These are phyloP conservation scores for Noctua fimbriata DNA, from an alignment of 2,888 invertebrate genomes.

Conservation along the genomic window DNA sequence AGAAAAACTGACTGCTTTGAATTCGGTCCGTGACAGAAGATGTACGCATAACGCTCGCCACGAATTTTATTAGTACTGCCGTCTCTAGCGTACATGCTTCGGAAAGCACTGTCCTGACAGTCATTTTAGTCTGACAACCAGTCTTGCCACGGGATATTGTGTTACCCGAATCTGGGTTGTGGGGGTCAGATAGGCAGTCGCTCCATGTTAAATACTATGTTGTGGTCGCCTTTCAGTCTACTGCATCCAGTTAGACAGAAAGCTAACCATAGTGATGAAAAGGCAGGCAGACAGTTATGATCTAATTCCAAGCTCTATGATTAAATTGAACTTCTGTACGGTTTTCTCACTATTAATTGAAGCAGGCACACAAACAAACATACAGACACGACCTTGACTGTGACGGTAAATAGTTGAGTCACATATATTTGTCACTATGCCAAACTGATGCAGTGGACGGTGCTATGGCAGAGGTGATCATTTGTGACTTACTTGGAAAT, in stretches of 20 bases:
- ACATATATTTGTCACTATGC: conserved; percentile 58
- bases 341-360: conserved; percentile 9
- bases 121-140: not conserved
- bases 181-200: not conserved
- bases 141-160: not conserved
- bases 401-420: conserved; percentile 52
- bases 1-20: too few relatives aligned
- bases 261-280: not conserved
- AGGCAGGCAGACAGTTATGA: not conserved
- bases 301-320: not conserved
- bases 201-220: not conserved
- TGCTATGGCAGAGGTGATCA: conserved; percentile 60
- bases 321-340: not conserved
- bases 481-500: not conserved
- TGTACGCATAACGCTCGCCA: not conserved
- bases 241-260: not conserved
- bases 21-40: too few relatives aligned
- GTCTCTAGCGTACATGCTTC: not conserved
- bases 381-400: conserved; percentile 63
- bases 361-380: conserved; percentile 39
- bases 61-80: not conserved
- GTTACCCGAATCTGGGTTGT: not conserved
- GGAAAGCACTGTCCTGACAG: not conserved
- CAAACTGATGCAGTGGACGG: conserved; percentile 73
- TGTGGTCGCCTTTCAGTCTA: too few relatives aligned